Conservation (phyloP, 2,113 vertebrate genomes). For the Gavia stellata region DNA sequence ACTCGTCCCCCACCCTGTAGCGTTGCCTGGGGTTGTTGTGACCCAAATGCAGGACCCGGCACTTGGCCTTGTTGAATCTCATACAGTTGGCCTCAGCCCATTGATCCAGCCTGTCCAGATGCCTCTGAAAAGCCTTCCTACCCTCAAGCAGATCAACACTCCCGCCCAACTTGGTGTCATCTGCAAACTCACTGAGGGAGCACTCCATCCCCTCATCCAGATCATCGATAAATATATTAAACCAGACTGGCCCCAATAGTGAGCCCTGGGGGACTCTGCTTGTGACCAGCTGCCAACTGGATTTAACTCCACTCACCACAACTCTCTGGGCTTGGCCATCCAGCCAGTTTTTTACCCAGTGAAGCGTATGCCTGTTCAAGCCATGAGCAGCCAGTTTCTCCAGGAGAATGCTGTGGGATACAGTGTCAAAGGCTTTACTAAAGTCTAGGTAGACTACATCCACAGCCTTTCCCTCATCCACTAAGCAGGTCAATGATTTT, state of each 20-base stretch:
- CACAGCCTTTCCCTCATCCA: not conserved
- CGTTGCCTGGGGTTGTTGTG: not conserved
- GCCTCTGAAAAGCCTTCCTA: not conserved
- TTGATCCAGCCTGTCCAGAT: not conserved
- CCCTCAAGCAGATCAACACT: not conserved
- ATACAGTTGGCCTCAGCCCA: not conserved
- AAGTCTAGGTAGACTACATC: not conserved
- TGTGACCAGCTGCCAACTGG: not conserved
- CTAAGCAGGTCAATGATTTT: not conserved
- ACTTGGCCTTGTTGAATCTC: not conserved
- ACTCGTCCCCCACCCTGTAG: not conserved
- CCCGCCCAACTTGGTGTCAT: not conserved
- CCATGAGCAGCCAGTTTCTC: too few species aligned
- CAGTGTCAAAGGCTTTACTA: too few species aligned
- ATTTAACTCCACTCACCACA: too few species aligned
- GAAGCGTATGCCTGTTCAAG: too few species aligned
- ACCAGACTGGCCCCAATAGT: not conserved
- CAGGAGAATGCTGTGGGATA: too few species aligned
- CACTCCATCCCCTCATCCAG: not conserved
- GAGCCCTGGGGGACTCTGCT: not conserved
- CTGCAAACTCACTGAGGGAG: not conserved
- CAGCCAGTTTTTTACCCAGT: too few species aligned
- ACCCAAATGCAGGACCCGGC: not conserved
- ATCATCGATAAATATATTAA: not conserved
- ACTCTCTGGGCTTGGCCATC: too few species aligned